phyloP scores from a whole-genome alignment of 2,888 invertebrate species.

The Lithophane semibrunnea region DNA sequence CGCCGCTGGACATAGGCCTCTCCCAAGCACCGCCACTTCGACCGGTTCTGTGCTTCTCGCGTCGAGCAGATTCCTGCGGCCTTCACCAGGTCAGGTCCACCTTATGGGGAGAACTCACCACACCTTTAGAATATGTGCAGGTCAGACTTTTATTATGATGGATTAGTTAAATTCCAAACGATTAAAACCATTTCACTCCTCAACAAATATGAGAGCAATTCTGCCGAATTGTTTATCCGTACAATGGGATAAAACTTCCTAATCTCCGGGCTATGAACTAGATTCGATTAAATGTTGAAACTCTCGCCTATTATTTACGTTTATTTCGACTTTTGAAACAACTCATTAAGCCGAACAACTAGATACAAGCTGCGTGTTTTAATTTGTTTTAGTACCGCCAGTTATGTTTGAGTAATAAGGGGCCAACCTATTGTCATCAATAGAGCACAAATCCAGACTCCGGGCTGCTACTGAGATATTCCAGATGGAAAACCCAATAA shows the following conservation, averaged over 20 bases:
- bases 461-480: too few species aligned
- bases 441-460: too few species aligned
- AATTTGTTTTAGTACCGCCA: slow-evolving; percentile 7
- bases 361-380: slow-evolving; percentile 15
- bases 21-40: too few species aligned
- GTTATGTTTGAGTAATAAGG: too few species aligned
- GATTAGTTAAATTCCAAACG: slow-evolving; percentile 6
- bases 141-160: too few species aligned
- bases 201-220: slow-evolving; percentile 40
- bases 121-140: not conserved
- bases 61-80: too few species aligned
- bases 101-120: too few species aligned
- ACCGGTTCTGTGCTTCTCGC: too few species aligned
- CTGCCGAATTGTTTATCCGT: slow-evolving; percentile 38
- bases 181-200: slow-evolving; percentile 17
- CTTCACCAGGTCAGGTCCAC: too few species aligned
- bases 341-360: slow-evolving; percentile 3
- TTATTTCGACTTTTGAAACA: slow-evolving; percentile 26
- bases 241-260: slow-evolving; percentile 44
- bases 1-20: too few species aligned
- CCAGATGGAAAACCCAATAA: too few species aligned
- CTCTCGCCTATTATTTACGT: slow-evolving; percentile 29
- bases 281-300: slow-evolving; percentile 53
- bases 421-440: too few species aligned
- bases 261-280: slow-evolving; percentile 43